These are phyloP conservation scores for Protophormia terraenovae DNA, from an alignment of 2,888 invertebrate species.

Conservation along the genomic window DNA sequence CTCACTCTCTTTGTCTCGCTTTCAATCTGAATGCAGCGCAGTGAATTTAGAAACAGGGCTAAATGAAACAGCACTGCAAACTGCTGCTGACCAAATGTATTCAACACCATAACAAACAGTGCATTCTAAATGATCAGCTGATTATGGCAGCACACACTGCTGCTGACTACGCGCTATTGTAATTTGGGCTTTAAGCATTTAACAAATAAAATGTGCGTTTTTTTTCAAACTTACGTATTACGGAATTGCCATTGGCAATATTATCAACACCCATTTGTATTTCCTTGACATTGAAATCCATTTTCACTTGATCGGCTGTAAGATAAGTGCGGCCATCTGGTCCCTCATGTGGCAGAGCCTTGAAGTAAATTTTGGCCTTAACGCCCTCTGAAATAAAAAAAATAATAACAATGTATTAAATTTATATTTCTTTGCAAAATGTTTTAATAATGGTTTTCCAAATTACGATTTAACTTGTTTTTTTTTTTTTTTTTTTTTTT, in stretches of 20 bases:
- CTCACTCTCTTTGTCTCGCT: no score
- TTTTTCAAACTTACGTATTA: slow-evolving; percentile 86
- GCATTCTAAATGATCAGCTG: no score
- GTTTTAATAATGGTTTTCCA: background rate
- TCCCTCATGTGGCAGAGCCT: slow-evolving; percentile 84
- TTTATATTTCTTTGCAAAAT: background rate
- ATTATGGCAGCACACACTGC: no score
- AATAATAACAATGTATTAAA: background rate
- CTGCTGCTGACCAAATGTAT: no score
- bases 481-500: background rate
- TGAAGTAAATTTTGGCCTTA: slow-evolving; percentile 91
- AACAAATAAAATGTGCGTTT: background rate
- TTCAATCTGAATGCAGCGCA: no score
- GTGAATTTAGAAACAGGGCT: no score
- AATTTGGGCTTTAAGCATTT: no score
- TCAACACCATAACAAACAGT: no score
- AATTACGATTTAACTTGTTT: background rate
- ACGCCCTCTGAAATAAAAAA: slow-evolving; percentile 86
- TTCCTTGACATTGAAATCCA: slow-evolving; percentile 92
- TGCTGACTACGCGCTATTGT: no score
- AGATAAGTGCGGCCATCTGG: slow-evolving; percentile 87
- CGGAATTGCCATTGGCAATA: slow-evolving; percentile 89
- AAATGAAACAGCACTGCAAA: no score
- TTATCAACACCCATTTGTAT: slow-evolving; percentile 94
- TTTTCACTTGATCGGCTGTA: slow-evolving; percentile 88